A percentile compares a stretch with the other conserved stretches of the same genome.
Conservation (phyloP, 92 coral and sea anemone species). For the Epizoanthus rinbou region DNA sequence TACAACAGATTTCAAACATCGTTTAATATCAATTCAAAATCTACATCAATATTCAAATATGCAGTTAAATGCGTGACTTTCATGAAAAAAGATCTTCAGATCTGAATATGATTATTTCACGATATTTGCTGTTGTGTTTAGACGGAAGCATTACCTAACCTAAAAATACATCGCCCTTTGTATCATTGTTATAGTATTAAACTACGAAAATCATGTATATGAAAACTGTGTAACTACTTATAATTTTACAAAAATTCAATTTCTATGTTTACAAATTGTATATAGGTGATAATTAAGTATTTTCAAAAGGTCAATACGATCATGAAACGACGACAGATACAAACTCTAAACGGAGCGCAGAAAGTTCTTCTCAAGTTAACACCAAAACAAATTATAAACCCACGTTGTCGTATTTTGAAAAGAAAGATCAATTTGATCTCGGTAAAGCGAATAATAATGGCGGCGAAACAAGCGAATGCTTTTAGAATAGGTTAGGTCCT, state of each 20-base stretch:
- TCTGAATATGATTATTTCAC: background rate
- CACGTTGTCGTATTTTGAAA: background rate
- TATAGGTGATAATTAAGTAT: conserved; percentile 6
- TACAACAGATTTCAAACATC: no score
- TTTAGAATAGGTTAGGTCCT: background rate
- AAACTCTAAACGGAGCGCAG: background rate
- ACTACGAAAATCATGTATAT: background rate
- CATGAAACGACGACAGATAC: background rate
- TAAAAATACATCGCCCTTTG: conserved; percentile 21
- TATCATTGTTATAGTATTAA: background rate
- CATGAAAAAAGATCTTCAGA: background rate
- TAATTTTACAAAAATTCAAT: no score
- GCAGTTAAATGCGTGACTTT: conserved; percentile 13
- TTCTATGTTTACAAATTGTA: background rate
- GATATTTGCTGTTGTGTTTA: conserved; percentile 28
- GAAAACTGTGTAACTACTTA: background rate
- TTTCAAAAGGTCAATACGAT: background rate
- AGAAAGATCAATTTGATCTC: background rate
- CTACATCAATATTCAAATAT: background rate
- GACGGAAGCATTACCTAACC: conserved; percentile 13
- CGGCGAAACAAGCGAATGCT: background rate
- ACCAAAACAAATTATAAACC: background rate
- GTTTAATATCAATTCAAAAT: background rate
- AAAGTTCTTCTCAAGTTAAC: conserved; percentile 1
- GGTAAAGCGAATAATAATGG: background rate